Evolutionary conservation across 2,888 invertebrate genomes (phyloP), one percentile per base, ranked within the genome.

Genomic region (Pseudanteris insignis): DNA sequence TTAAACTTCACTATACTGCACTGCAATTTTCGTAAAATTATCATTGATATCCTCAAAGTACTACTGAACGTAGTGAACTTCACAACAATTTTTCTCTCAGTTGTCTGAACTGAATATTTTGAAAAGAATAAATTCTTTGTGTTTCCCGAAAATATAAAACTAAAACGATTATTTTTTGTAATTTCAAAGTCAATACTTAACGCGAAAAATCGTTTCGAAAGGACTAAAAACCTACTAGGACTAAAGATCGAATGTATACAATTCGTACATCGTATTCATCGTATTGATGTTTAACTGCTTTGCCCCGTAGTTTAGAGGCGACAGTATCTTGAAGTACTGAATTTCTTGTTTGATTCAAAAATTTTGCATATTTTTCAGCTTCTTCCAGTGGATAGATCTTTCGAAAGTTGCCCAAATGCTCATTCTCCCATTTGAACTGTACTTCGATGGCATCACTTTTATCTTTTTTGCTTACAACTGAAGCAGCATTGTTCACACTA

Each of bases 321-420:
- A 87, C 88, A 0, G 92, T 92, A 65, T 88, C 86, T 36, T 89
- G 88, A 76, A 89, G 91, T 53, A 89, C 81, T 1, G 89, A 89
- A 55, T 86, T 87, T 41, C 88, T 86, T 32, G 88, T 90, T 81
- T 91, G 90, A 71, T 89, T 86, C 75, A 90, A 90, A 72, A 88
- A 88, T 48, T 85, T 83, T 36, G 86, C 84, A 76, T 91, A 92
- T 70, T 86, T 86, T 46, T 86, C 85, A 10, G 76, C 74, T 51
- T 84, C 83, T 0, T 76, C 57, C 15, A 85, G 84, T 0, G 91
- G 91, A 82, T 89, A 91, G 48, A 91, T 86, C 58, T 87, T 83
- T 10, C 88, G 81, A 74, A 86, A 92, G 70, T 89, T 88, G 11
- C 92, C 92, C 67, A 88, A 83, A 74, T 91, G 88, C n/a, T 86